Base-by-base conservation (phyloP, 2,797 vertebrate species). In the Gadopsis marmoratus region DNA sequence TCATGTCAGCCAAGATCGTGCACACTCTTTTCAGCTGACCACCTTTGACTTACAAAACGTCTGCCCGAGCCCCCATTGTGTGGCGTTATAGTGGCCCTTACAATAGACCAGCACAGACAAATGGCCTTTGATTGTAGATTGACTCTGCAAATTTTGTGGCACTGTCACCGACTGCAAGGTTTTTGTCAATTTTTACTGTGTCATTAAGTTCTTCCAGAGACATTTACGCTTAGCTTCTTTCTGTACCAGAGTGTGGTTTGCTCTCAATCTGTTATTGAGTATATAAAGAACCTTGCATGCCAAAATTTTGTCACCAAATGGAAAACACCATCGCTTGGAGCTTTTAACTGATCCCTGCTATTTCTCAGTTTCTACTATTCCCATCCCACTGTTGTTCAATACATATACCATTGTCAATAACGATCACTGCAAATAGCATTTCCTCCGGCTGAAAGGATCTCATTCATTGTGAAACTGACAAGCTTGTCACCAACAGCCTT, bases 401-500 rank as follows among this genome's bases (percentile, higher is more conserved):
- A 64, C 48, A 35, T 35, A 19, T 10, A 35, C 47, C 45, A 41
- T 50, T 54, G 66, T 76, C 4, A 3, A 29, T 39, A 53, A 45
- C 14, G 71, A 76, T 77, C 64, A 41, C 56, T 54, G 63, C 59
- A 41, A 76, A 79, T 65, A 70, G 29, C 80, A 47, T 74, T 47
- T 78, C 71, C 62, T 58, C 58, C 3, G 31, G 53, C 74, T 79
- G 70, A 85, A 79, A 75, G 74, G 53, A 71, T 67, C 26, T 68
- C 17, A 12, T 74, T 74, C 73, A 73, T 60, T 78, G 65, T 79
- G 71, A 48, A 53, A 45, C 31, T 74, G 81, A 84, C 79, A 77
- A 74, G 76, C 76, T 67, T 56, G 78, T 86, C 87, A 63, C 78
- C 72, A 73, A 77, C 83, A 74, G 41, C 59, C 16, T 5, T 71